Conservation (phyloP, 2,888 invertebrate species). For the Elegia similella region DNA sequence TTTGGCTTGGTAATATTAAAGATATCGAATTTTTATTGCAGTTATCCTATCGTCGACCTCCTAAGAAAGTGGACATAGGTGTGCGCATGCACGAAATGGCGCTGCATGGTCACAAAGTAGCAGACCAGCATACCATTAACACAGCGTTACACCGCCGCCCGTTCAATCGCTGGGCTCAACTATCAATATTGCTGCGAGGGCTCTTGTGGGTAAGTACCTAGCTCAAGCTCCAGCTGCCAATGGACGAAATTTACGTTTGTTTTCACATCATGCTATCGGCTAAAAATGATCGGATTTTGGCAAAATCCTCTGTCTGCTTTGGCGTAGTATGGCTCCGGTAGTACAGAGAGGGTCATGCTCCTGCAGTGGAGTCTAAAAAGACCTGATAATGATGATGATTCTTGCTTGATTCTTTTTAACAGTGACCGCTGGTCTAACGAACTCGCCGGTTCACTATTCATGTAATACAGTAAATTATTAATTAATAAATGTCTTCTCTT, state of each 20-base stretch:
- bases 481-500: constrained; percentile 15
- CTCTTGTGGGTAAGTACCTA: constrained; percentile 43
- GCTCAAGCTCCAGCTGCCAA: too few species aligned
- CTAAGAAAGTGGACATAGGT: constrained; percentile 63
- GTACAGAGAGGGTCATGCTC: too few species aligned
- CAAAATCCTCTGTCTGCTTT: too few species aligned
- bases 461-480: too few species aligned
- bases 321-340: too few species aligned
- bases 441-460: too few species aligned
- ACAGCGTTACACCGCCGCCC: constrained; percentile 69
- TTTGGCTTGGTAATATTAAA: not conserved
- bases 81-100: constrained; percentile 82
- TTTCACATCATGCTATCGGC: constrained; percentile 18
- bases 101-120: constrained; percentile 83
- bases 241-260: constrained; percentile 1
- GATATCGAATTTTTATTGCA: constrained; percentile 34
- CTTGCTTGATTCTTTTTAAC: too few species aligned
- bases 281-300: too few species aligned
- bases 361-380: too few species aligned
- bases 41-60: constrained; percentile 65
- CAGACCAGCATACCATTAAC: constrained; percentile 74
- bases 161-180: constrained; percentile 32
- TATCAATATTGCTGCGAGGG: constrained; percentile 37
- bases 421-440: too few species aligned
- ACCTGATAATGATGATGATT: too few species aligned